A percentile compares a stretch with the other conserved stretches of the same genome.
These are phyloP conservation scores for Anas capensis DNA, from an alignment of 2,797 vertebrate species.

Conservation along the genomic window DNA sequence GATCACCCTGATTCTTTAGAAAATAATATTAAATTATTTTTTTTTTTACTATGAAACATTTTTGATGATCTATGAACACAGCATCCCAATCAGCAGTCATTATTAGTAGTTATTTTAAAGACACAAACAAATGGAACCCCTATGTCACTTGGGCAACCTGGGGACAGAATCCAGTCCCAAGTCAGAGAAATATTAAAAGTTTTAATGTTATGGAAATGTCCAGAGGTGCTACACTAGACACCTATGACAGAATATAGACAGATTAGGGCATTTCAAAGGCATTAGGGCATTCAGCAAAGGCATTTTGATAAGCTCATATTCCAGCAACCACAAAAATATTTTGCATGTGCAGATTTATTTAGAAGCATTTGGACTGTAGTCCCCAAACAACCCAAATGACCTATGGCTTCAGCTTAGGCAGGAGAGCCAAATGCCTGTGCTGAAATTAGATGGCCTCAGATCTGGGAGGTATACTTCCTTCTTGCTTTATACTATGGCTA, in stretches of 20 bases:
- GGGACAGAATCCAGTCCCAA: not conserved
- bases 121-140: not conserved
- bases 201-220: not conserved
- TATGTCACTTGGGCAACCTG: not conserved
- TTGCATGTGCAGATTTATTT: not conserved
- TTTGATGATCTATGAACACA: not conserved
- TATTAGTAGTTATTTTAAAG: not conserved
- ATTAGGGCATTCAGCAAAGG: not conserved
- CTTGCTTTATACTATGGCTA: accelerated
- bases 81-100: not conserved
- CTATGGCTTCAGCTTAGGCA: accelerated
- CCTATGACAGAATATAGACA: not conserved
- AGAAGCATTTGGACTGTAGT: not conserved
- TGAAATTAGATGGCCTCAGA: not conserved
- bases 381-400: not conserved
- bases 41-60: not conserved
- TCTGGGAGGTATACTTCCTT: accelerated
- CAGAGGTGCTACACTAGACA: not conserved
- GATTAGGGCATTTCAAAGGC: not conserved
- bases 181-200: not conserved
- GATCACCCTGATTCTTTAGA: not conserved
- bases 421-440: not conserved
- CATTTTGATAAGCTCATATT: not conserved
- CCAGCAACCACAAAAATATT: not conserved
- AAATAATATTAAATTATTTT: not conserved